phyloP scores from a whole-genome alignment of 2,797 vertebrate species.

The Halcyon badia region DNA sequence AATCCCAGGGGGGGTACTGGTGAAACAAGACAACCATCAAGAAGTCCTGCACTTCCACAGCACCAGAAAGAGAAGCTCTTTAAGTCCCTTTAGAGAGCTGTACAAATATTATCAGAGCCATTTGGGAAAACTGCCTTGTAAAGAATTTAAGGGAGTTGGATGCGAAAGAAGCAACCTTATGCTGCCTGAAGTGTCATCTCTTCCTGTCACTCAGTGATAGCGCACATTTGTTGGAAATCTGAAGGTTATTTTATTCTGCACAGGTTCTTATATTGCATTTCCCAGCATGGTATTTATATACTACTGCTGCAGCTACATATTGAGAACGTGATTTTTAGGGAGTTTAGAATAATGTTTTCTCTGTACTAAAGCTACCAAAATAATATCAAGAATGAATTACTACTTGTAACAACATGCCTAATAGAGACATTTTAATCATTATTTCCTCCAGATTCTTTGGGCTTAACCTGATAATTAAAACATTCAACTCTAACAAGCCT shows the following conservation, averaged over 20 bases:
- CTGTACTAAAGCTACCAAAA: neutral
- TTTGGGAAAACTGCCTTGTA: neutral
- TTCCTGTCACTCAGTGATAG: rapidly evolving
- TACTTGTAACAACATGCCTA: neutral
- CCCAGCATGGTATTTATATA: neutral
- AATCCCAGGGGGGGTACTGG: neutral
- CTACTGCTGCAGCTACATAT: neutral
- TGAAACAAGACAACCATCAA: neutral
- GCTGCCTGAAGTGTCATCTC: neutral
- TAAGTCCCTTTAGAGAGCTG: neutral
- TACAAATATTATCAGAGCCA: neutral
- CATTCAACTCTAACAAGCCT: slow-evolving; percentile 2
- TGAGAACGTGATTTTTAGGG: neutral
- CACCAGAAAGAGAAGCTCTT: neutral
- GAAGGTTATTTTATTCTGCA: neutral
- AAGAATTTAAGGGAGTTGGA: neutral
- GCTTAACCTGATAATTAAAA: slow-evolving; percentile 37
- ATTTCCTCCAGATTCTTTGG: neutral
- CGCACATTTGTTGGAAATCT: neutral
- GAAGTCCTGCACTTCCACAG: neutral
- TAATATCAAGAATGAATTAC: neutral
- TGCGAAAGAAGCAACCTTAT: neutral
- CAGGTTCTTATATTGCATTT: neutral
- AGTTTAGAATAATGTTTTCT: neutral
- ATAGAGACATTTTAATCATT: neutral